Percentiles rank a stretch among this genome's conserved stretches.
Conservation (phyloP, 1,140 invertebrate genomes). For the Gonatopus flavifemur region DNA sequence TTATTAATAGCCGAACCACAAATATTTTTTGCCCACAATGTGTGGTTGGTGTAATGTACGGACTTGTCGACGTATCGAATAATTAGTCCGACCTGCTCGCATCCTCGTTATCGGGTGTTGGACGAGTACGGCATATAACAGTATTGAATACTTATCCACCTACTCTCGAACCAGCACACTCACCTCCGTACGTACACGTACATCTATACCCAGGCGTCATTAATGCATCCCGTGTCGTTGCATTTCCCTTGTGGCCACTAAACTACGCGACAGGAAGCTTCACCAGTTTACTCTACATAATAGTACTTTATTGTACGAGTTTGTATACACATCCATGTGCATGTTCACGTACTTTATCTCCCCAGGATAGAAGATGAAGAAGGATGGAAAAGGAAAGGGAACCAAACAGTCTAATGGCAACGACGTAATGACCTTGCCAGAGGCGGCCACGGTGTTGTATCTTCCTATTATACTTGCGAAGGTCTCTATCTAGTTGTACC, state of each 20-base stretch:
- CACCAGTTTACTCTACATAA: conserved; percentile 14
- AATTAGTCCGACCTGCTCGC: conserved; percentile 26
- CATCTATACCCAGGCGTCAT: conserved; percentile 23
- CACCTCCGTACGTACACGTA: too few species aligned
- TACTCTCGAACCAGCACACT: too few species aligned
- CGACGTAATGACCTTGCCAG: conserved; percentile 38
- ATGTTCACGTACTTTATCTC: too few species aligned
- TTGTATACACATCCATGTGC: too few species aligned
- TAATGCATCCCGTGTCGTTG: conserved; percentile 39
- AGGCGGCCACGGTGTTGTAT: conserved; percentile 8
- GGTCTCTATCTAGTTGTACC: conserved; percentile 5
- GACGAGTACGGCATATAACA: too few species aligned
- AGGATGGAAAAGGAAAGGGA: too few species aligned
- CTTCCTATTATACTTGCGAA: conserved; percentile 19
- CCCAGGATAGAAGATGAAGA: too few species aligned
- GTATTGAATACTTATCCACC: conserved; percentile 44
- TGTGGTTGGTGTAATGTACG: too few species aligned
- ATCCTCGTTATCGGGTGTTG: conserved; percentile 20
- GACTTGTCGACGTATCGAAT: conserved; percentile 25
- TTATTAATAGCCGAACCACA: too few species aligned
- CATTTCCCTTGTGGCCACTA: conserved; percentile 32
- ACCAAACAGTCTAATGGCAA: conserved; percentile 30
- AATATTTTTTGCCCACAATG: too few species aligned
- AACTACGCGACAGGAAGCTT: conserved; percentile 40
- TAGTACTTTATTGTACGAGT: too few species aligned